Percentiles rank a stretch among this genome's conserved stretches.
Conservation (phyloP, 2,797 vertebrate species). For the Lacerta bilineata region DNA sequence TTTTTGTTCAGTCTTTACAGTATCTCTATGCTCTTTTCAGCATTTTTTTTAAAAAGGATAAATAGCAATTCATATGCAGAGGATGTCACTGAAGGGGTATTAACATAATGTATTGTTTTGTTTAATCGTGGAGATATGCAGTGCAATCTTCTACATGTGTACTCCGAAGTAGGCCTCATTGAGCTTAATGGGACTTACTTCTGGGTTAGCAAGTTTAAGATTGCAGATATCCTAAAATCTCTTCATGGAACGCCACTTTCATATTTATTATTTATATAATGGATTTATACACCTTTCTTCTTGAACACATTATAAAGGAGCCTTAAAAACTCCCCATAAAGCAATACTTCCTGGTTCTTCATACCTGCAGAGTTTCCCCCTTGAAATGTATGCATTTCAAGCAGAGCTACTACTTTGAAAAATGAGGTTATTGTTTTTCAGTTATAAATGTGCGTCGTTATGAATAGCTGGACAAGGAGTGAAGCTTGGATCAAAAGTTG, state of each 20-base stretch:
- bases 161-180: no score
- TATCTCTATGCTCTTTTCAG: slow-evolving; percentile 25
- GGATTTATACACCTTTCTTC: no score
- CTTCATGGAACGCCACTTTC: neutral
- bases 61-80: neutral
- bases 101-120: neutral
- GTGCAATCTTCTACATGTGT: neutral
- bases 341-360: no score
- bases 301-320: no score
- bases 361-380: neutral
- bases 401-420: neutral
- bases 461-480: neutral
- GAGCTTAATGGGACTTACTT: no score
- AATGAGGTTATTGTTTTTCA: neutral
- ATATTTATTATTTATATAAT: neutral
- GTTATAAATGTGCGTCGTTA: neutral
- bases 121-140: neutral
- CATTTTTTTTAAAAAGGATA: neutral
- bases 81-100: neutral
- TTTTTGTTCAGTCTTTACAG: slow-evolving; percentile 34
- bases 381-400: neutral
- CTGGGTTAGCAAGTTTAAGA: no score
- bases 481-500: neutral
- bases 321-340: no score
- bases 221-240: neutral